Evolutionary conservation across 2,797 vertebrate genomes (phyloP), one percentile per base, ranked within the genome.

Genomic region (Crax fasciolata): DNA sequence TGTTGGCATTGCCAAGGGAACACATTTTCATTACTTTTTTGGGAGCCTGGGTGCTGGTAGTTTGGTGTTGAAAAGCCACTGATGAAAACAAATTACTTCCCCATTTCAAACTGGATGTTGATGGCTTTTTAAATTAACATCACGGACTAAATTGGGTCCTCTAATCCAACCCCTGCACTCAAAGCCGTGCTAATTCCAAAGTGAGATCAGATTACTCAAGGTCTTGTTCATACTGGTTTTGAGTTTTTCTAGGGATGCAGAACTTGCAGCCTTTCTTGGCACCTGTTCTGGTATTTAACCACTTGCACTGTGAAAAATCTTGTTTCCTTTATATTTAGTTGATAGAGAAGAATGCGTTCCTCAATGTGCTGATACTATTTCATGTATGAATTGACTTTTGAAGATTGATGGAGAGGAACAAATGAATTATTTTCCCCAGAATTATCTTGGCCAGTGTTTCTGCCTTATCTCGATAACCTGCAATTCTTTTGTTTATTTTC

Each of bases 51-150:
- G 4, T 63, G 27, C 30, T 68, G 32, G 27, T 57, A 84, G 17
- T 57, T 92, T 89, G 23, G 14, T 52, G 49, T 23, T 44, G 27
- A 61, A 81, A 90, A 77, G 66, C 3, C 68, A 65, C 35, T 67
- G 59, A 57, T 86, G 41, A 68, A 77, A 66, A 79, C 41, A 54
- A 39, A 4, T 6, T 5, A 11, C 25, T 79, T 88, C 65, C 15
- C 57, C 58, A 27, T 4, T 75, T 89, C 27, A 49, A 21, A 46
- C 21, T 82, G 81, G 23, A 59, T 84, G 27, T 52, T 76, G 54
- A 32, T 90, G 68, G 12, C 24, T 92, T 95, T 79, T 79, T 15
- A 90, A 91, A 67, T 57, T 19, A 92, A 27, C 59, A 90, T 66
- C 63, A 24, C 48, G 74, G 52, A 58, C 75, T 46, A 68, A 89